Base-by-base conservation (phyloP, 1,140 invertebrate species). In the Pseudomyrmex sp. region DNA sequence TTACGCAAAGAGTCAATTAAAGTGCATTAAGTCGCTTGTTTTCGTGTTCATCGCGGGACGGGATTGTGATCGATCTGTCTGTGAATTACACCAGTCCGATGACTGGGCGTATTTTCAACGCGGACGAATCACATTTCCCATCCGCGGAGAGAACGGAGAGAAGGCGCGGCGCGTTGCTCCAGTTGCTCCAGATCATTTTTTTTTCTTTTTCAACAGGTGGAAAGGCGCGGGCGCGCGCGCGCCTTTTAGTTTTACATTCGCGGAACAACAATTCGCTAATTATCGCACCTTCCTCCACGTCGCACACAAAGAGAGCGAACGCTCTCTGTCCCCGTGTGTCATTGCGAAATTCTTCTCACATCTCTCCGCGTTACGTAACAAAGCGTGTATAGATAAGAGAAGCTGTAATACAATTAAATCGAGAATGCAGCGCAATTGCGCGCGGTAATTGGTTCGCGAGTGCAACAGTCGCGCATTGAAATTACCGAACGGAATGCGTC, bases 1-100 rank as follows among this genome's bases (percentile, higher is more conserved):
- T 80, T 80, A 70, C 44, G 66, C 54, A 80, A 80, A 70, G 54
- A 56, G 3, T 44, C 76, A 70, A 80, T 80, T 72, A 59, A 70
- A 7, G 18, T 13, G 15, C 13, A 26, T 5, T 18, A 18, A 7
- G 23, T 54, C 18, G 18, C 18, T 58, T 52, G 65, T 70, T 79
- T 48, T 72, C 66, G 23, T 48, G 76, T 35, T 52, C 52, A 54
- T 54, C 35, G 54, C 35, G 54, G 44, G 76, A 79, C 44, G 56
- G 35, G 5, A 79, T 70, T 65, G 20, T 52, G 63, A 61, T 79
- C 65, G 75, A 69, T 79, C 63, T 26, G 52, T 68, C 18, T 35
- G 5, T 35, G 35, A 35, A 46, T 68, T 58, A 52, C 15, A 18
- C 18, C 18, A 59, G 18, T 3, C 12, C 26, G 44, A 69, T 59